These are phyloP conservation scores for Cephus cinctus DNA, from an alignment of 1,140 invertebrate species.

Conservation along the genomic window DNA sequence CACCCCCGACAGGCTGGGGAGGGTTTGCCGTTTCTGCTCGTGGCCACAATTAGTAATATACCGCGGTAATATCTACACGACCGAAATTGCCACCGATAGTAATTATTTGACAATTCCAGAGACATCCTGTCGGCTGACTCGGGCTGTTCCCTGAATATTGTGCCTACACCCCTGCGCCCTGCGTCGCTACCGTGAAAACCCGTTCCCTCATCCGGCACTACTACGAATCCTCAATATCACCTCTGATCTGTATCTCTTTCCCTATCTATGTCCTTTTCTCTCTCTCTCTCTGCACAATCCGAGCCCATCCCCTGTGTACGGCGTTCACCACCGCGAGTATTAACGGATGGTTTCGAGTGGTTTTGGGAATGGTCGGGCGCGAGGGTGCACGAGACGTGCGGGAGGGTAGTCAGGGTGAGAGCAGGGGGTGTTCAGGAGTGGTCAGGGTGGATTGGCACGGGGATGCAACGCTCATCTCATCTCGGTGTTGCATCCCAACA, in stretches of 20 bases:
- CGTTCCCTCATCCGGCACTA: background rate
- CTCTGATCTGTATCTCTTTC: constrained; percentile 15
- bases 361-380: too few relatives aligned
- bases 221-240: constrained; percentile 11
- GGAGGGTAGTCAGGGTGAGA: background rate
- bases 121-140: constrained; percentile 40
- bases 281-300: constrained; percentile 9
- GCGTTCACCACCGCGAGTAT: constrained; percentile 38
- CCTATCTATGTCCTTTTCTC: constrained; percentile 14
- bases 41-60: constrained; percentile 42
- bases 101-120: constrained; percentile 48
- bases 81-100: constrained; percentile 42
- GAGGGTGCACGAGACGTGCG: background rate
- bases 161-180: constrained; percentile 1
- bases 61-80: constrained; percentile 38
- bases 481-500: constrained; percentile 12
- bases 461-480: constrained; percentile 13
- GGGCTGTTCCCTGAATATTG: background rate
- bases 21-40: too few relatives aligned
- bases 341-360: constrained; percentile 46
- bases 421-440: constrained; percentile 12
- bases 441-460: constrained; percentile 31
- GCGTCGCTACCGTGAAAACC: background rate
- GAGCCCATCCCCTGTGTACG: constrained; percentile 1
- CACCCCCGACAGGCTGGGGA: too few relatives aligned